Evolutionary conservation across 2,113 vertebrate species (phyloP), one percentile per base, ranked within the genome.

Genomic region (Pionites leucogaster): DNA sequence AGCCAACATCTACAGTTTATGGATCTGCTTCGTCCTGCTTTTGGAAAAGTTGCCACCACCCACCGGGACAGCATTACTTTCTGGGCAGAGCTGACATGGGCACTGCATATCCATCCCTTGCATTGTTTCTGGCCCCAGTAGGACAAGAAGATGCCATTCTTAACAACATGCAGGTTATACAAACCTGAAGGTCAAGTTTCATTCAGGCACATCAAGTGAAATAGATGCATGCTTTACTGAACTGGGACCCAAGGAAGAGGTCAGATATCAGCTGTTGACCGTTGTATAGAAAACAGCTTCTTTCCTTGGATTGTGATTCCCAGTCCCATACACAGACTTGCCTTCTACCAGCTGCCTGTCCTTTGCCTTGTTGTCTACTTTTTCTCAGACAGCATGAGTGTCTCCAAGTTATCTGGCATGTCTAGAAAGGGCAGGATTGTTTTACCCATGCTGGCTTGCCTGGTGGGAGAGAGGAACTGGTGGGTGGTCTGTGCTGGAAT

Each of bases 91-190:
- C 23, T 57, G 44, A 44, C n/a, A 29, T 22, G 8, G 6, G 8
- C 27, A 37, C 0, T 0, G 7, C 11, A 6, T 41, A 27, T 13
- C 11, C 7, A 65, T 37, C 20, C 20, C 6, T 80, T 57, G 5
- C 1, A 2, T 24, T 79, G 27, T 18, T 3, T 15, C 46, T 65
- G 20, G 13, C 24, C 47, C 9, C 37, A 68, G 24, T 0, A 1
- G 13, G n/a, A 6, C 62, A 44, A 49, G 10, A 59, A 57, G 5
- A n/a, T 11, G 23, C 4, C 10, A 28, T 67, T 71, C 49, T 31
- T 60, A 62, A 44, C 41, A 31, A 44, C 17, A 19, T 7, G 10
- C 11, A 25, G 15, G 9, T 24, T 76, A 20, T 37, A 37, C 2
- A 59, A 31, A 9, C 13, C 62, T 35, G 41, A 65, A 47, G 13